A percentile compares a stretch with the other conserved stretches of the same genome.
phyloP scores from a whole-genome alignment of 2,888 invertebrate species.

The Erpobdella octoculata region DNA sequence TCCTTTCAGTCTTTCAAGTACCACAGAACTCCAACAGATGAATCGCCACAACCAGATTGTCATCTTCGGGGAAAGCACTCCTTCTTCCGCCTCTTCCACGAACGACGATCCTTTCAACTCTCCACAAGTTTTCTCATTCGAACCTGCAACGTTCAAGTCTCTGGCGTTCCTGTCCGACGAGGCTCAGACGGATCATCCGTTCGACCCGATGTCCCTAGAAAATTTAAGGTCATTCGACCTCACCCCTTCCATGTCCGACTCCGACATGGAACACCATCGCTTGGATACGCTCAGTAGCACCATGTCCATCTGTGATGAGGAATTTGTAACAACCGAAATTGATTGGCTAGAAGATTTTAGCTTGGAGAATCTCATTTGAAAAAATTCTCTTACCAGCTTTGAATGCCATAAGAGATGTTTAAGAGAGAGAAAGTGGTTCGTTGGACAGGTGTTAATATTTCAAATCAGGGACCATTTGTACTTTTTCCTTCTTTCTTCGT shows the following conservation, averaged over 20 bases:
- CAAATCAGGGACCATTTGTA: constrained; percentile 8
- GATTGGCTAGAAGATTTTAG: not conserved
- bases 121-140: not conserved
- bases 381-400: not conserved
- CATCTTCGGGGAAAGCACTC: not conserved
- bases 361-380: not conserved
- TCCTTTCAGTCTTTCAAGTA: not conserved
- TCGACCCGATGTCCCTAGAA: constrained; percentile 8
- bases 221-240: constrained; percentile 17
- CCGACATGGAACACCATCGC: not conserved
- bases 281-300: not conserved
- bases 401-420: not conserved
- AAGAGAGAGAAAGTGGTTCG: not conserved
- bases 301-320: not conserved
- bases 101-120: not conserved
- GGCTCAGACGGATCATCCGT: not conserved
- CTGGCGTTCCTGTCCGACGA: not conserved
- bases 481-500: not conserved
- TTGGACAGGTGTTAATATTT: constrained; percentile 7
- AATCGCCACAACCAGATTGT: not conserved
- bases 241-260: constrained; percentile 18
- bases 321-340: not conserved
- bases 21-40: not conserved
- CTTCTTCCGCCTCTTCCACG: not conserved
- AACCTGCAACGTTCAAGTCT: not conserved